Evolutionary conservation across 2,113 vertebrate species (phyloP).

Genomic region (Amia ocellicauda): DNA sequence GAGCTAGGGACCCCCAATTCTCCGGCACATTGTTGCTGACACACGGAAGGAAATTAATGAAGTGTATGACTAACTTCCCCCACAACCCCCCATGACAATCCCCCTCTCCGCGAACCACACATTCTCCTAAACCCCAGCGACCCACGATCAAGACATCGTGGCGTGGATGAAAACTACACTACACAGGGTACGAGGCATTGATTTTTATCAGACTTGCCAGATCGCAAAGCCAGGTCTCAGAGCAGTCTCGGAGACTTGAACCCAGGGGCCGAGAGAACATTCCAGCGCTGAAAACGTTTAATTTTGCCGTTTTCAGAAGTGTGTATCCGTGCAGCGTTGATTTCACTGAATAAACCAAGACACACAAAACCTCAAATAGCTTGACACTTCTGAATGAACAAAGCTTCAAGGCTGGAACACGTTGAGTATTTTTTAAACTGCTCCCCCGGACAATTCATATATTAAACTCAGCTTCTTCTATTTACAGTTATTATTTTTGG

Average conservation of each 20-base stretch:
- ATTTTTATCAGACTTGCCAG: constrained; percentile 13
- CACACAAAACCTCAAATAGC: too few species aligned
- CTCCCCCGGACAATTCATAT: too few species aligned
- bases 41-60: constrained; percentile 43
- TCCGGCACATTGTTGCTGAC: constrained; percentile 29
- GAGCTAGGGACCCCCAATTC: constrained; percentile 23
- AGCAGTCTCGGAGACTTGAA: background rate
- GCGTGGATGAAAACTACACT: constrained; percentile 15
- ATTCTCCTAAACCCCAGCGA: constrained; percentile 16
- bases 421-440: too few species aligned
- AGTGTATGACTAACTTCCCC: constrained; percentile 31
- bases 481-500: too few species aligned
- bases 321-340: too few species aligned
- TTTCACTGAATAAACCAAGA: too few species aligned
- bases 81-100: constrained; percentile 13
- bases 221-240: constrained; percentile 11
- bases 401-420: too few species aligned
- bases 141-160: background rate
- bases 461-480: too few species aligned
- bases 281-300: too few species aligned
- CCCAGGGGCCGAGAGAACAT: background rate
- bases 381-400: too few species aligned
- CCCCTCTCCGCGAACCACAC: constrained; percentile 23
- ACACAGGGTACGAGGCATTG: constrained; percentile 11
- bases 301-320: too few species aligned